Conservation (phyloP, 2,888 invertebrate genomes). For the Mayetiola destructor region DNA sequence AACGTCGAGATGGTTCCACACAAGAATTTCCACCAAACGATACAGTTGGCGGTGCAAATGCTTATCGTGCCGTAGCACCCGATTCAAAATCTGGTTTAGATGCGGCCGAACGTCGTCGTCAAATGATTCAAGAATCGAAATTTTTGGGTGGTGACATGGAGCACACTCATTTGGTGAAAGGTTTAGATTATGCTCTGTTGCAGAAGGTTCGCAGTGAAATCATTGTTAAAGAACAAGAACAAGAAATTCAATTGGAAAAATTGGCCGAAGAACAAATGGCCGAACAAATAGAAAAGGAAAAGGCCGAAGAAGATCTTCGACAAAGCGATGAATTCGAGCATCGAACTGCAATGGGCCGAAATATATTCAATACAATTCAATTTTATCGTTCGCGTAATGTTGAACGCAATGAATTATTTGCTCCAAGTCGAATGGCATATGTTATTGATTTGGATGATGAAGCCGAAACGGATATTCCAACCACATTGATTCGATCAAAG, state of each 20-base stretch:
- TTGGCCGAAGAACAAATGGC: conserved; percentile 45
- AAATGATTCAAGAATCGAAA: conserved; percentile 96
- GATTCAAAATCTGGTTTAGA: conserved; percentile 88
- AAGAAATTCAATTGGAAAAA: conserved; percentile 68
- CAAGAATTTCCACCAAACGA: conserved; percentile 71
- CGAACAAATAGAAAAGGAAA: conserved; percentile 33
- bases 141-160: conserved; percentile 99
- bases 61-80: conserved; percentile 79
- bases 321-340: conserved; percentile 51
- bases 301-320: conserved; percentile 30
- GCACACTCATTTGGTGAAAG: conserved; percentile 99
- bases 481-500: conserved; percentile 82
- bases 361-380: conserved; percentile 41
- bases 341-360: conserved; percentile 65
- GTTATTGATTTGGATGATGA: conserved; percentile 90
- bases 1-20: conserved; percentile 70
- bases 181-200: conserved; percentile 77
- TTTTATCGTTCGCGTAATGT: conserved; percentile 48
- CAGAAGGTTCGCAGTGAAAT: conserved; percentile 93
- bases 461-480: conserved; percentile 85
- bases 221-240: conserved; percentile 55
- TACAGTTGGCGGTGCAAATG: conserved; percentile 60
- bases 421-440: conserved; percentile 95
- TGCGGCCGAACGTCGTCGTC: conserved; percentile 85
- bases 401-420: conserved; percentile 78